Conservation (phyloP, 1,140 invertebrate genomes). For the Drosophila neocordata region DNA sequence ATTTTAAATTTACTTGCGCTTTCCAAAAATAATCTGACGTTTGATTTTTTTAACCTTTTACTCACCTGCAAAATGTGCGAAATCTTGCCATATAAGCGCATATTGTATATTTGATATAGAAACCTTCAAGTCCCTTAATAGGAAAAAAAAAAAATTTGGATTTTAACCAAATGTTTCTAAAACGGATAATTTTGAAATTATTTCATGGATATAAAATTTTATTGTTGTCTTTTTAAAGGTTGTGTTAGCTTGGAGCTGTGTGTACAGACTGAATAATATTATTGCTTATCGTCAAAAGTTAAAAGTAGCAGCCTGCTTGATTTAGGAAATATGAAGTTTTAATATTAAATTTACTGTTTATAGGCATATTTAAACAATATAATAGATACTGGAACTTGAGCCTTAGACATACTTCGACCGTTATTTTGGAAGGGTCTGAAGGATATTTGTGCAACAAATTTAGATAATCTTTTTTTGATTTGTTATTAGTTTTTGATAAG, state of each 20-base stretch:
- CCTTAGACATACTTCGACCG: too few relatives aligned
- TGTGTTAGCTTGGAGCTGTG: constrained; percentile 5
- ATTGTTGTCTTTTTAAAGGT: background rate
- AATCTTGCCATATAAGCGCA: constrained; percentile 56
- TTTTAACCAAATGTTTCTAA: background rate
- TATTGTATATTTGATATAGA: constrained; percentile 10
- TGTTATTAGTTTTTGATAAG: background rate
- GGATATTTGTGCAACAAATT: too few relatives aligned
- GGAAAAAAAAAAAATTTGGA: background rate
- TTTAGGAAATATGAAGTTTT: constrained; percentile 9
- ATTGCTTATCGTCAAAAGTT: background rate
- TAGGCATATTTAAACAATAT: too few relatives aligned
- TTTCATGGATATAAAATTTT: background rate
- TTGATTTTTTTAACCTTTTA: too few relatives aligned
- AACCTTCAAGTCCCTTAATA: background rate
- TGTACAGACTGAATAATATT: constrained; percentile 9
- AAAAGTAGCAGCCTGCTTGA: constrained; percentile 16
- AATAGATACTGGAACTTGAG: too few relatives aligned
- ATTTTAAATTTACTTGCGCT: too few relatives aligned
- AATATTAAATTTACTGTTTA: too few relatives aligned
- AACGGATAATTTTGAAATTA: constrained; percentile 28
- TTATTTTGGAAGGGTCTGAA: too few relatives aligned
- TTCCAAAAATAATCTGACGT: too few relatives aligned
- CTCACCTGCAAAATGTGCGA: constrained; percentile 41
- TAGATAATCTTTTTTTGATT: too few relatives aligned